Evolutionary conservation across 1,140 invertebrate genomes (phyloP).

Genomic region (Polypedilum vanderplanki): DNA sequence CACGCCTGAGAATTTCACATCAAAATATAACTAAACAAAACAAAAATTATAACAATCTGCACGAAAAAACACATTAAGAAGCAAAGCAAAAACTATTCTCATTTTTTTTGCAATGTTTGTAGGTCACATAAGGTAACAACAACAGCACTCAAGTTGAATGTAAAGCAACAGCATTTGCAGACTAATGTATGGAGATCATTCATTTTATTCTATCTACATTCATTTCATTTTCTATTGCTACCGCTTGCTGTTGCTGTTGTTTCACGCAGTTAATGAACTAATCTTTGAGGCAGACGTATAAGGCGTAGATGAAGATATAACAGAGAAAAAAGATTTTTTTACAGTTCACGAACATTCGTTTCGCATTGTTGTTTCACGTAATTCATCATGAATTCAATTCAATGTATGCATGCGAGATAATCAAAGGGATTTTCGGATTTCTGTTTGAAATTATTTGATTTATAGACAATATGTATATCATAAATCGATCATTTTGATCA

Average conservation of each 20-base stretch:
- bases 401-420: not conserved
- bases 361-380: not conserved
- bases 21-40: not conserved
- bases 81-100: no score
- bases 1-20: not conserved
- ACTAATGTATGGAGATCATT: not conserved
- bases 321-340: not conserved
- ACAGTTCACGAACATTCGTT: not conserved
- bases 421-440: not conserved
- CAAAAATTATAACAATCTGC: not conserved
- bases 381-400: not conserved
- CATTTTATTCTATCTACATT: no score
- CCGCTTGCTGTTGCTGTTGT: not conserved
- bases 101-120: not conserved
- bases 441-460: not conserved
- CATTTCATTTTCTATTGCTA: not conserved
- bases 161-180: not conserved
- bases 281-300: not conserved
- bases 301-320: not conserved
- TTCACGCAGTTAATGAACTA: constrained; percentile 12
- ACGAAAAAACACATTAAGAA: no score
- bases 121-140: not conserved
- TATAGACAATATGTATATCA: not conserved
- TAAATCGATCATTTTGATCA: constrained; percentile 6
- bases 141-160: not conserved